phyloP scores from a whole-genome alignment of 2,888 invertebrate genomes.

The Lamellibrachia satsuma region DNA sequence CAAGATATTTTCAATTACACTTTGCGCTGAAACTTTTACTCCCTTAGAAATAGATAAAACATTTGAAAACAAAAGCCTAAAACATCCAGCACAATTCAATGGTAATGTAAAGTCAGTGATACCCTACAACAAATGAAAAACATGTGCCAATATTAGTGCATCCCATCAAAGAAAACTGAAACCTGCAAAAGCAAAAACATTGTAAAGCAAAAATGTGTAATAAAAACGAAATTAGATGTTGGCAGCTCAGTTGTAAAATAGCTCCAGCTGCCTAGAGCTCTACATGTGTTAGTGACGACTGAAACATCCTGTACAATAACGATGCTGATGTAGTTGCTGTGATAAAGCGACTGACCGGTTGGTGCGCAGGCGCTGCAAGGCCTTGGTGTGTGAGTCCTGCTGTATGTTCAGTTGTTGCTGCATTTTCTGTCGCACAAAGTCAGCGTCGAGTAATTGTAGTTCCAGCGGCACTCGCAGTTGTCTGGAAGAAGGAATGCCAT shows the following conservation, averaged over 20 bases:
- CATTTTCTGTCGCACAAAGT: slow-evolving; percentile 49
- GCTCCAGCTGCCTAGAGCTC: too few relatives aligned
- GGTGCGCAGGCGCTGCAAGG: slow-evolving; percentile 45
- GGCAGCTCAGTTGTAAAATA: too few relatives aligned
- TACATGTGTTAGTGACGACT: neutral
- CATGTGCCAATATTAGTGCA: neutral
- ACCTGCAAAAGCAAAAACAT: too few relatives aligned
- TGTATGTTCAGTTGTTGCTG: slow-evolving; percentile 43
- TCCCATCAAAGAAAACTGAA: too few relatives aligned
- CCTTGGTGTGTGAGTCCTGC: slow-evolving; percentile 34
- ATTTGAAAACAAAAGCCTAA: neutral
- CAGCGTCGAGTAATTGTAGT: slow-evolving; percentile 48
- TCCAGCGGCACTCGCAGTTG: slow-evolving; percentile 50
- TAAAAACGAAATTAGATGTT: too few relatives aligned
- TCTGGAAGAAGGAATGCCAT: slow-evolving; percentile 39
- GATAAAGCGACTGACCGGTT: slow-evolving; percentile 48
- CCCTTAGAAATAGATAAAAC: neutral
- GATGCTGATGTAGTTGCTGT: neutral
- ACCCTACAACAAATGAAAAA: neutral
- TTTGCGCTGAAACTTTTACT: neutral
- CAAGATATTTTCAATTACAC: neutral
- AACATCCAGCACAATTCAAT: neutral
- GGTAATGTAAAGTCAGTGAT: neutral
- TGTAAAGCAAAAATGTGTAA: too few relatives aligned
- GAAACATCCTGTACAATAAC: neutral